A percentile compares a stretch with the other conserved stretches of the same genome.
phyloP scores from a whole-genome alignment of 2,113 vertebrate species.

The Hypomesus transpacificus region DNA sequence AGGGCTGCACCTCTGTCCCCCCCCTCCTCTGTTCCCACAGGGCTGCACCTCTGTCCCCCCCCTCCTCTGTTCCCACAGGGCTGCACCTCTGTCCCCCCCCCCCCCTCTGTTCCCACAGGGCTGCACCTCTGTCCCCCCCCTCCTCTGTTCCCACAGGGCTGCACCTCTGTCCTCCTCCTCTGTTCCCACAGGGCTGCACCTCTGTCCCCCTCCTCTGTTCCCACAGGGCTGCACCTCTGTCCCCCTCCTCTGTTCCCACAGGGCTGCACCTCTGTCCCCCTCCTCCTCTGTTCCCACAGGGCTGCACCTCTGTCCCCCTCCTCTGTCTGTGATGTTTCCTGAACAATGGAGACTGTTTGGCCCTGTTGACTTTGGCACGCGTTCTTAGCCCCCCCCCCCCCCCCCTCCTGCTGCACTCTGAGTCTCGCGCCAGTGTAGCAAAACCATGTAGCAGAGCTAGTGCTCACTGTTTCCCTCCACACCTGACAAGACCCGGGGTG shows the following conservation, averaged over 20 bases:
- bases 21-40: background rate
- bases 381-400: background rate
- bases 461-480: constrained; percentile 55
- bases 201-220: constrained; percentile 24
- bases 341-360: constrained; percentile 32
- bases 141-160: constrained; percentile 31
- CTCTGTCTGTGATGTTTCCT: constrained; percentile 50
- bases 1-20: constrained; percentile 10
- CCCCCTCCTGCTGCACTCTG: background rate
- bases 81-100: background rate
- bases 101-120: background rate
- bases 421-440: constrained; percentile 25
- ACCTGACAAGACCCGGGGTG: constrained; percentile 58
- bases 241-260: background rate
- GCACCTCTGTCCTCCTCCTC: constrained; percentile 8
- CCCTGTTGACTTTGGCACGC: constrained; percentile 59
- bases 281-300: constrained; percentile 24
- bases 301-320: constrained; percentile 29
- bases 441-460: constrained; percentile 56
- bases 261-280: no score
- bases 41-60: no score
- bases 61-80: constrained; percentile 19
- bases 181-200: constrained; percentile 34
- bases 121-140: constrained; percentile 17
- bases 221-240: constrained; percentile 22